A percentile compares a stretch with the other conserved stretches of the same genome.
These are phyloP conservation scores for Lepilemur septentrionalis DNA, from an alignment of 2,797 vertebrate species.

Conservation along the genomic window DNA sequence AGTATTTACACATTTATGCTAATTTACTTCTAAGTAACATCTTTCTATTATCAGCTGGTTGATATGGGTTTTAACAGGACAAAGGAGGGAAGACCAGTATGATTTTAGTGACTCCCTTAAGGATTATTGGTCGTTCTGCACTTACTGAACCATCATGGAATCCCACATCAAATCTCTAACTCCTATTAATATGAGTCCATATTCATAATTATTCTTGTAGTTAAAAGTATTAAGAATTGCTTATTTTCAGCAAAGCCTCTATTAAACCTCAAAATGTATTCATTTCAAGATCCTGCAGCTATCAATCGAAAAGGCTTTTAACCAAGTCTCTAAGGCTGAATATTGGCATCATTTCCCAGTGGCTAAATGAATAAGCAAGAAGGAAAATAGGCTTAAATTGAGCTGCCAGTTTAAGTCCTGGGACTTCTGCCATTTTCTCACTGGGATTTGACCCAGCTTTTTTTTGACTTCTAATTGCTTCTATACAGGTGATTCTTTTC, in stretches of 20 bases:
- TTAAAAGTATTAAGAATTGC: conserved; percentile 34
- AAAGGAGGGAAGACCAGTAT: neutral
- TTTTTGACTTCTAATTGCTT: neutral
- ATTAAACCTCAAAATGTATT: conserved; percentile 39
- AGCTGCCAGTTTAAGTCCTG: conserved; percentile 30
- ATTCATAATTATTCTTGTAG: conserved; percentile 31
- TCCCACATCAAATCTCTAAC: neutral
- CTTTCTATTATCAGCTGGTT: neutral
- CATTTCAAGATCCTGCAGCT: neutral
- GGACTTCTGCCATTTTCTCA: conserved; percentile 46
- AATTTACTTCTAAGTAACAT: neutral
- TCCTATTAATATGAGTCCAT: conserved; percentile 28
- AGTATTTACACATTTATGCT: neutral
- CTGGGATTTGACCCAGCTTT: conserved; percentile 19
- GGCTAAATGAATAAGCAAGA: conserved; percentile 39
- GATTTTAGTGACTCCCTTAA: neutral
- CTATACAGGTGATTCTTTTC: conserved; percentile 1
- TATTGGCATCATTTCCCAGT: conserved; percentile 32
- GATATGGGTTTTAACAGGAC: neutral
- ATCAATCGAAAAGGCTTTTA: conserved; percentile 55
- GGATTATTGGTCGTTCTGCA: neutral
- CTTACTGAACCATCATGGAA: neutral
- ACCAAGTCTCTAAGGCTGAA: neutral
- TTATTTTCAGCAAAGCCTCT: conserved; percentile 51
- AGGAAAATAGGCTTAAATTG: conserved; percentile 33